phyloP scores from a whole-genome alignment of 1,140 invertebrate genomes.

The Musca domestica region DNA sequence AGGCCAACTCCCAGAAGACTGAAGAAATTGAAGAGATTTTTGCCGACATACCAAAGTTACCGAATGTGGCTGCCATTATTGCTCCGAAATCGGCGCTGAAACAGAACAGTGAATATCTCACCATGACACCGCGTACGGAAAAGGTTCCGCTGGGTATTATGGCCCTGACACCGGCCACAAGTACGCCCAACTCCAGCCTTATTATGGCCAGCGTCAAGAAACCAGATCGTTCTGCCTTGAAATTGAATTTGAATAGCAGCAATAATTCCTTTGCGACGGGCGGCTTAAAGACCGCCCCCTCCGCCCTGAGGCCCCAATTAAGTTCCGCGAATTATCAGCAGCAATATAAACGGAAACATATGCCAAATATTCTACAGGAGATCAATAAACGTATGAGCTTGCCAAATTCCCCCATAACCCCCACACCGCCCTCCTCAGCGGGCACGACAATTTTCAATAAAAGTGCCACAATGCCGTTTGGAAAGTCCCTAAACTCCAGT shows the following conservation, averaged over 20 bases:
- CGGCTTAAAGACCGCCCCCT: not conserved
- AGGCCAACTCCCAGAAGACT: constrained; percentile 41
- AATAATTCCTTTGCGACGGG: not conserved
- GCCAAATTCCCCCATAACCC: constrained; percentile 35
- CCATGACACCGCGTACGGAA: constrained; percentile 35
- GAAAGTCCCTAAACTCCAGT: not conserved
- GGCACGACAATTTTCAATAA: constrained; percentile 24
- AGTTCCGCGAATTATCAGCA: constrained; percentile 12
- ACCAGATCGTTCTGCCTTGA: constrained; percentile 2
- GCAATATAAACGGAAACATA: constrained; percentile 41
- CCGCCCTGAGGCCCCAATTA: not conserved
- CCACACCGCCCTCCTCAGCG: constrained; percentile 28
- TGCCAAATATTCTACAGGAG: constrained; percentile 46
- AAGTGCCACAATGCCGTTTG: not conserved
- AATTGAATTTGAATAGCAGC: not conserved
- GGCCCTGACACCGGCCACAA: not conserved
- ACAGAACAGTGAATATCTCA: constrained; percentile 27
- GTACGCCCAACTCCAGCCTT: not conserved
- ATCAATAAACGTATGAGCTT: constrained; percentile 43
- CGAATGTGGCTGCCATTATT: constrained; percentile 59
- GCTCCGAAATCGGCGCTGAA: constrained; percentile 46
- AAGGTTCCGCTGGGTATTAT: not conserved
- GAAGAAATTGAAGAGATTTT: constrained; percentile 53
- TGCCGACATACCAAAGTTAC: constrained; percentile 58
- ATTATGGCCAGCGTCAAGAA: not conserved